phyloP scores from a whole-genome alignment of 2,797 vertebrate genomes.

The Siniperca scherzeri region DNA sequence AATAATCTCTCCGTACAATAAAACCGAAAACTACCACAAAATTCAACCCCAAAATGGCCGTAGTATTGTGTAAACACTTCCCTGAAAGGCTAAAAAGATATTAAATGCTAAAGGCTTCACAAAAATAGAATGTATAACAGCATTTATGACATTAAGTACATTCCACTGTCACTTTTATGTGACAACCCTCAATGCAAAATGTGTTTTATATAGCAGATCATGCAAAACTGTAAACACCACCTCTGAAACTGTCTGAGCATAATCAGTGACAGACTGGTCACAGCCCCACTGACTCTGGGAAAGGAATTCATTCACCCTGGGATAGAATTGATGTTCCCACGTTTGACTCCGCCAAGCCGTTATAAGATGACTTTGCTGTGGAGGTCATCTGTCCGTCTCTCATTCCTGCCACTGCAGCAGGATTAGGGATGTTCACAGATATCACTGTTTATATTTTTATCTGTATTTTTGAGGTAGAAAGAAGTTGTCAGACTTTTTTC shows the following conservation, averaged over 20 bases:
- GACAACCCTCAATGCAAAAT: constrained; percentile 8
- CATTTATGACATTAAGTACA: neutral
- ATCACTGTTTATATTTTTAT: constrained; percentile 6
- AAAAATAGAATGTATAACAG: neutral
- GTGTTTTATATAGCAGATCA: constrained; percentile 12
- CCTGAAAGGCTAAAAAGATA: neutral
- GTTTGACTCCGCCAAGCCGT: constrained; percentile 46
- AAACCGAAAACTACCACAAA: neutral
- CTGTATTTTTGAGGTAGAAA: constrained; percentile 1
- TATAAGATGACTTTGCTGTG: constrained; percentile 47
- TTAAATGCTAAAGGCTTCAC: neutral
- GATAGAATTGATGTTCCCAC: constrained; percentile 40
- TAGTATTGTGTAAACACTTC: neutral
- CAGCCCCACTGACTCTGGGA: constrained; percentile 41
- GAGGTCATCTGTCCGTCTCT: constrained; percentile 36
- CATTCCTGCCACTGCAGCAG: neutral
- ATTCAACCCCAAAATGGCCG: neutral
- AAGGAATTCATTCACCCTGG: constrained; percentile 47
- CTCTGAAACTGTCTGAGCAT: constrained; percentile 11
- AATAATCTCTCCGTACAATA: neutral
- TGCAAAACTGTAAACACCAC: constrained; percentile 4
- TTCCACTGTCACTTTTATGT: neutral
- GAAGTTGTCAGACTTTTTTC: neutral
- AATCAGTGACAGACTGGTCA: constrained; percentile 37
- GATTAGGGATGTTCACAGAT: constrained; percentile 19